Conservation (phyloP, 2,888 invertebrate genomes). For the Oligia strigilis region DNA sequence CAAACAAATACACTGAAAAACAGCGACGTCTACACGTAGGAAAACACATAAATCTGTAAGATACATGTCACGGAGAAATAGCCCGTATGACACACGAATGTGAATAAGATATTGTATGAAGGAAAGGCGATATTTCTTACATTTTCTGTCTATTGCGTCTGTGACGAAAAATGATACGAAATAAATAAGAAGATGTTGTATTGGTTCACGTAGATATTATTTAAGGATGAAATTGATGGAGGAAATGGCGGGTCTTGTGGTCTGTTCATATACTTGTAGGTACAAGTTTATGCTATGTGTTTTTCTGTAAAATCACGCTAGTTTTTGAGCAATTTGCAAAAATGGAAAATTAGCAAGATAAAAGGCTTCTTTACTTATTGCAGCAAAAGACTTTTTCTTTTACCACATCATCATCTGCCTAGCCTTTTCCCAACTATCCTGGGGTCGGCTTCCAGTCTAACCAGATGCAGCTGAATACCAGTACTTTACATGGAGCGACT, state of each 20-base stretch:
- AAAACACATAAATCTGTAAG: conserved; percentile 51
- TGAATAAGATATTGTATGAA: conserved; percentile 66
- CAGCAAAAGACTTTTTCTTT: not conserved
- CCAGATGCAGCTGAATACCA: too few relatives aligned
- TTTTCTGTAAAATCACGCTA: not conserved
- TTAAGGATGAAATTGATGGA: conserved; percentile 52
- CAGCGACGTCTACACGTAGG: conserved; percentile 44
- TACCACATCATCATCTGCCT: not conserved
- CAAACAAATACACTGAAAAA: conserved; percentile 38
- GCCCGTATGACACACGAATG: conserved; percentile 60
- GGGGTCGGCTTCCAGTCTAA: too few relatives aligned
- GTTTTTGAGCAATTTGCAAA: not conserved
- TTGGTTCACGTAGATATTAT: conserved; percentile 57
- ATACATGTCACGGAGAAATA: conserved; percentile 54
- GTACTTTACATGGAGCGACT: too few relatives aligned
- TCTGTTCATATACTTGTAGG: not conserved
- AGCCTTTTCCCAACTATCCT: too few relatives aligned
- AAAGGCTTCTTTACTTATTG: not conserved
- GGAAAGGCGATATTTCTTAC: conserved; percentile 52
- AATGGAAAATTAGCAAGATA: not conserved
- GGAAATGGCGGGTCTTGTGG: conserved; percentile 4
- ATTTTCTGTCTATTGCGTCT: conserved; percentile 45
- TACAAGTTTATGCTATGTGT: not conserved
- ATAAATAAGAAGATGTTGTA: conserved; percentile 54
- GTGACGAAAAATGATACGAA: conserved; percentile 66